phyloP scores from a whole-genome alignment of 1,140 invertebrate species.

The Leptinotarsa defecta region DNA sequence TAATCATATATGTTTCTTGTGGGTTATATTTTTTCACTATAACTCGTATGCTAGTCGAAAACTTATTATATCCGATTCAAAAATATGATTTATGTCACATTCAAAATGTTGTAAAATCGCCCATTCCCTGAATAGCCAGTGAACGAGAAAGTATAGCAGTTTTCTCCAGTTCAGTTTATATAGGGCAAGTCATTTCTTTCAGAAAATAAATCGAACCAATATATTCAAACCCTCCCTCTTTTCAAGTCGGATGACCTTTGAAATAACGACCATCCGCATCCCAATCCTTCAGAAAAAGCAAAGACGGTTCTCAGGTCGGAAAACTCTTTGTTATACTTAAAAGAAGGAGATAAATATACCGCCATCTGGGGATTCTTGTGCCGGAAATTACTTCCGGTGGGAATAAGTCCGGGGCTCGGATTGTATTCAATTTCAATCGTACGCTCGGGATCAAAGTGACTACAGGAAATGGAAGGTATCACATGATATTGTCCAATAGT shows the following conservation, averaged over 20 bases:
- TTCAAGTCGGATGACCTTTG: conserved; percentile 18
- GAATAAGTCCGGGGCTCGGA: neutral
- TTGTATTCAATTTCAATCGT: conserved; percentile 9
- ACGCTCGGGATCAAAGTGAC: neutral
- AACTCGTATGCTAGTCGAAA: too few species aligned
- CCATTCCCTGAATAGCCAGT: too few species aligned
- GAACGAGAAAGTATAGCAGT: too few species aligned
- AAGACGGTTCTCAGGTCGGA: neutral
- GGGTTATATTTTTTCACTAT: too few species aligned
- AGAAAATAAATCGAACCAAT: conserved; percentile 17
- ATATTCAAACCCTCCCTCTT: conserved; percentile 10
- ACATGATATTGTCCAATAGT: neutral
- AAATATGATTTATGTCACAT: too few species aligned
- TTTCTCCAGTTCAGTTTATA: neutral
- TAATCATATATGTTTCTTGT: too few species aligned
- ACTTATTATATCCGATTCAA: too few species aligned
- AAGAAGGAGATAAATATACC: conserved; percentile 13
- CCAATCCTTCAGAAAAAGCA: neutral
- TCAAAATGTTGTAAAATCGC: too few species aligned
- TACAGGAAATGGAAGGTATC: conserved; percentile 2
- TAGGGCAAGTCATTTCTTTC: neutral
- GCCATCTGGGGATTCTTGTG: neutral
- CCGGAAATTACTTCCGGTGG: conserved; percentile 12
- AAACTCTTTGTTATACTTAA: conserved; percentile 8
- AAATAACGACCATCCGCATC: conserved; percentile 22